A percentile compares a stretch with the other conserved stretches of the same genome.
These are phyloP conservation scores for Periophthalmodon schlosseri DNA, from an alignment of 2,113 vertebrate genomes.

Conservation along the genomic window DNA sequence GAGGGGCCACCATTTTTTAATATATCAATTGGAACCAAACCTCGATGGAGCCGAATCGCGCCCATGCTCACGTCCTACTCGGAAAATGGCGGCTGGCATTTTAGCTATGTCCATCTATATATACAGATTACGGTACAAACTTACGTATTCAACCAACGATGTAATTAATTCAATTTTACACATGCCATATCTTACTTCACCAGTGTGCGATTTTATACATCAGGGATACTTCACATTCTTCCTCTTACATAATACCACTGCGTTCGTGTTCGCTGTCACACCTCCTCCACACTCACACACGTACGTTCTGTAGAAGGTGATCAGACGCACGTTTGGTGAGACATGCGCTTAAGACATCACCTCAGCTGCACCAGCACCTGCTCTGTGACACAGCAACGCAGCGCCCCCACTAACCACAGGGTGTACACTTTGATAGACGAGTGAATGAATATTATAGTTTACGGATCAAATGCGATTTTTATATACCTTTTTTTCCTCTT, in stretches of 20 bases:
- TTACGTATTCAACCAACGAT: neutral
- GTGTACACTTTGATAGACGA: no score
- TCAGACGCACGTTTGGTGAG: slow-evolving; percentile 34
- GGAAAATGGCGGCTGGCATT: no score
- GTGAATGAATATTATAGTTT: no score
- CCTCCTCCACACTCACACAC: neutral
- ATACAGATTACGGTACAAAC: neutral
- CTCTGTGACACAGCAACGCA: neutral
- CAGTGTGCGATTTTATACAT: neutral
- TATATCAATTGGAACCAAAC: no score
- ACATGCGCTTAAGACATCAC: neutral
- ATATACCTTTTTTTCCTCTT: no score
- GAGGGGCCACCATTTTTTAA: no score
- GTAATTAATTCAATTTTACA: neutral
- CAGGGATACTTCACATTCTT: neutral
- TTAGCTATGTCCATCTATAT: no score
- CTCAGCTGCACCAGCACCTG: neutral
- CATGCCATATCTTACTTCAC: neutral
- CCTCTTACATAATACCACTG: neutral
- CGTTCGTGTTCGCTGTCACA: neutral
- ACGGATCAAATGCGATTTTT: no score
- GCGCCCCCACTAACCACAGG: neutral
- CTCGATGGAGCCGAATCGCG: no score
- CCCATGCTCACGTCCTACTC: no score
- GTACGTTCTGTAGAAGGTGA: slow-evolving; percentile 3